These are phyloP conservation scores for Anolis carolinensis DNA, from an alignment of 2,113 vertebrate species.

Conservation along the genomic window DNA sequence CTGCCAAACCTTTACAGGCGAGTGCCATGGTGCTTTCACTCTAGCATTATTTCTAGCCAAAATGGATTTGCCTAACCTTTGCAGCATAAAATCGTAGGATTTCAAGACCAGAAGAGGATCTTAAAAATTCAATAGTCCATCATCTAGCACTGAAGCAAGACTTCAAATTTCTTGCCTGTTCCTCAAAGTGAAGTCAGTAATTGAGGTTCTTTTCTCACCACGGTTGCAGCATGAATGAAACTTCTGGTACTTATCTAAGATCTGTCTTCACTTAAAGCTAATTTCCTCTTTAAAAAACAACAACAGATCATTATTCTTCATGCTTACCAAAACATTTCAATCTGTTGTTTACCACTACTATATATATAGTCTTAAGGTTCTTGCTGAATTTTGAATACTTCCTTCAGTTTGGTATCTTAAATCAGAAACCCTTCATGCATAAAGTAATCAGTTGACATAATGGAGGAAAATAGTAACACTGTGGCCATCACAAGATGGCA, in stretches of 20 bases:
- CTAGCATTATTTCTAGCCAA: background rate
- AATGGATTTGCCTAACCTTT: conserved; percentile 16
- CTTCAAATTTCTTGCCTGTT: background rate
- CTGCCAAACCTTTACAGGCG: conserved; percentile 44
- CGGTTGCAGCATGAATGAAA: background rate
- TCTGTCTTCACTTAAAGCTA: background rate
- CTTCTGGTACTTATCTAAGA: background rate
- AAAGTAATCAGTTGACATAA: background rate
- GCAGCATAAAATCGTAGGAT: background rate
- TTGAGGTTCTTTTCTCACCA: background rate
- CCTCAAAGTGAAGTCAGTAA: background rate
- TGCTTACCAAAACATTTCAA: background rate
- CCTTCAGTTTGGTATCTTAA: background rate
- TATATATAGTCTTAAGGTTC: background rate
- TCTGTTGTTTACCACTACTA: background rate
- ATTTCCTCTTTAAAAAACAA: background rate
- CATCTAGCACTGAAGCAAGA: conserved; percentile 11
- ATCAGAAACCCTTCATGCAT: background rate
- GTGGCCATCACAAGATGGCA: background rate
- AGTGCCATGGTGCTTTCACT: background rate
- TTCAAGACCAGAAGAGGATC: background rate
- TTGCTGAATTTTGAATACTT: background rate
- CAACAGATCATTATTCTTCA: background rate
- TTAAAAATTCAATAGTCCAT: conserved; percentile 8
- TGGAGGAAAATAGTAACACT: background rate